Evolutionary conservation across 2,888 invertebrate genomes (phyloP).

Genomic region (Drosophila neonasuta): DNA sequence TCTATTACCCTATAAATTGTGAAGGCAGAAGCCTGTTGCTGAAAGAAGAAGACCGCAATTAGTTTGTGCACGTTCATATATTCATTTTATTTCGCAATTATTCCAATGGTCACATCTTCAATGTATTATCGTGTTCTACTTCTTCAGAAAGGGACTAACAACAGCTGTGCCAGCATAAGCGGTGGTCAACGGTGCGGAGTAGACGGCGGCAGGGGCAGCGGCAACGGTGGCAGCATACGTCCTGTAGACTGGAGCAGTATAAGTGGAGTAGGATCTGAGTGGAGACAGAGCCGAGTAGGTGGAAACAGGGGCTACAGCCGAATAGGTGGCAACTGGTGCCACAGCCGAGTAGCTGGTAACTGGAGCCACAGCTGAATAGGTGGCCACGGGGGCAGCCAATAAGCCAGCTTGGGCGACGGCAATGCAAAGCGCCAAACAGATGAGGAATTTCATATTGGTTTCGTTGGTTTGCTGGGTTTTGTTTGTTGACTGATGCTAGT

Average conservation of each 20-base stretch:
- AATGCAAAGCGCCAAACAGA: slow-evolving; percentile 35
- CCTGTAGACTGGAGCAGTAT: slow-evolving; percentile 24
- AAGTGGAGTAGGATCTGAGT: slow-evolving; percentile 10
- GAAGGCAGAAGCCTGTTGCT: neutral
- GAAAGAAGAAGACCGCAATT: neutral
- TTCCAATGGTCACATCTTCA: slow-evolving; percentile 10
- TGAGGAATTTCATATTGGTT: slow-evolving; percentile 51
- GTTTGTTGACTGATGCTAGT: slow-evolving; percentile 32
- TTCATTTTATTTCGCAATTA: slow-evolving; percentile 27
- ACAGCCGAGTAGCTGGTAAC: slow-evolving; percentile 28
- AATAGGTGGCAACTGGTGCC: slow-evolving; percentile 36
- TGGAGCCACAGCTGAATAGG: slow-evolving; percentile 36
- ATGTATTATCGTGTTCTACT: slow-evolving; percentile 5
- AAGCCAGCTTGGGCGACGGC: slow-evolving; percentile 44
- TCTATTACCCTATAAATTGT: neutral
- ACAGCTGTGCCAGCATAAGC: slow-evolving; percentile 17
- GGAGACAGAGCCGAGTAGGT: slow-evolving; percentile 39
- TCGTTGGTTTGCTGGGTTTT: slow-evolving; percentile 1
- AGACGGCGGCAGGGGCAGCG: slow-evolving; percentile 28
- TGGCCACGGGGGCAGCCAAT: slow-evolving; percentile 41
- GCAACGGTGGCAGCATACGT: slow-evolving; percentile 21
- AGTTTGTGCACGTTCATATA: neutral
- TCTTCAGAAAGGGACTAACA: slow-evolving; percentile 32
- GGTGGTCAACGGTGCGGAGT: slow-evolving; percentile 27
- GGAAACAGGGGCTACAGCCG: slow-evolving; percentile 37